A percentile compares a stretch with the other conserved stretches of the same genome.
Evolutionary conservation across 2,888 invertebrate genomes (phyloP).

Genomic region (Sarcophaga subvicina): DNA sequence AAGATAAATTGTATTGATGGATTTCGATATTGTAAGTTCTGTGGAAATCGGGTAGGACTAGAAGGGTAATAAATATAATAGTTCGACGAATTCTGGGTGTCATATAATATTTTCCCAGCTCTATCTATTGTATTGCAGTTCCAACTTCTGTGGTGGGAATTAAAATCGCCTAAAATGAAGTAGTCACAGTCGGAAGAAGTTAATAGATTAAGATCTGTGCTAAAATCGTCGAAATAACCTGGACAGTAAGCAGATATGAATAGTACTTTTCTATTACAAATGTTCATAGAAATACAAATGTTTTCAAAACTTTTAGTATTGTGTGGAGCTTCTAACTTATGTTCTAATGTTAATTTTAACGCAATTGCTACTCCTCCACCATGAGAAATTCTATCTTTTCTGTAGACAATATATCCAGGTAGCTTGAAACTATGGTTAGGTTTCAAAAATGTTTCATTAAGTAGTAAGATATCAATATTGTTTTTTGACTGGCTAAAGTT

Average conservation of each 20-base stretch:
- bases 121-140: too few species aligned
- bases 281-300: constrained; percentile 5
- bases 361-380: constrained; percentile 7
- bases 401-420: constrained; percentile 14
- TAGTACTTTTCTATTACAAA: constrained; percentile 5
- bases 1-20: not conserved
- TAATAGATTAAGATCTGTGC: not conserved
- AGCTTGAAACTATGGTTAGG: constrained; percentile 13
- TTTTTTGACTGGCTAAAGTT: not conserved
- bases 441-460: constrained; percentile 33
- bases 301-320: constrained; percentile 9
- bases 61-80: constrained; percentile 5
- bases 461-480: not conserved
- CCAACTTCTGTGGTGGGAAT: too few species aligned
- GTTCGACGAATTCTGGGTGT: too few species aligned
- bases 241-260: not conserved
- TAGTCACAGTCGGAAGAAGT: not conserved
- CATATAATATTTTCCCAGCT: too few species aligned
- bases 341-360: not conserved
- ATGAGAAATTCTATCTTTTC: constrained; percentile 19
- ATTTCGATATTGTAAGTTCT: not conserved
- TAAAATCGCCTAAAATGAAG: constrained; percentile 26
- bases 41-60: not conserved
- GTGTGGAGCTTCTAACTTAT: not conserved
- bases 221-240: constrained; percentile 7